Evolutionary conservation across 2,888 invertebrate genomes (phyloP).

Genomic region (Plebejus argus): DNA sequence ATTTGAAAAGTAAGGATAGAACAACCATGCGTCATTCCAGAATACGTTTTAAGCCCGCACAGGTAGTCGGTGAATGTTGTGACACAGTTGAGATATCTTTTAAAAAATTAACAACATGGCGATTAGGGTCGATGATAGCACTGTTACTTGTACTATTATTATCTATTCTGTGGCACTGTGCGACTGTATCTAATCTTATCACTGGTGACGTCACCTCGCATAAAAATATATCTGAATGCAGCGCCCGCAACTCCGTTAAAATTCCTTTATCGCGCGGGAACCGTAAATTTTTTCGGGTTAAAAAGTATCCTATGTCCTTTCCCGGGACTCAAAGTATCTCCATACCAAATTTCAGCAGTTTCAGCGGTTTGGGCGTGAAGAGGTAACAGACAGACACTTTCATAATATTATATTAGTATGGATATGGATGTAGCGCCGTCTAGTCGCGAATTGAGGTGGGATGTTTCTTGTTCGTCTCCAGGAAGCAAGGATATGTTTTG

Average conservation of each 20-base stretch:
- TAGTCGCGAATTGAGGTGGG: not conserved
- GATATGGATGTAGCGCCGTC: not conserved
- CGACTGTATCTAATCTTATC: slow-evolving; percentile 26
- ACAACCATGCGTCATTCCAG: not conserved
- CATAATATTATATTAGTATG: no score
- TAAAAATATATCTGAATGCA: slow-evolving; percentile 22
- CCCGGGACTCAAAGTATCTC: no score
- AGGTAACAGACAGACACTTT: no score
- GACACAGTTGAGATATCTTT: not conserved
- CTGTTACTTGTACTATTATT: no score
- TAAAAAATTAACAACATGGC: not conserved
- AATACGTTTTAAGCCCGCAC: not conserved
- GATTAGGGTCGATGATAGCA: slow-evolving; percentile 13
- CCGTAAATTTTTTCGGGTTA: no score
- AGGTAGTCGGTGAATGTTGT: not conserved
- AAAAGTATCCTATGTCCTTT: no score
- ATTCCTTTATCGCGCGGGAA: no score
- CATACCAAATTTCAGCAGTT: no score
- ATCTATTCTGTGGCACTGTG: no score
- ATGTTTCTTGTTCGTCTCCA: not conserved
- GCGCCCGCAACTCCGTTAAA: not conserved
- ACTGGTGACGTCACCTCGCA: slow-evolving; percentile 4
- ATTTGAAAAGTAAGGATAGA: not conserved
- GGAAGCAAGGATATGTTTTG: slow-evolving; percentile 6
- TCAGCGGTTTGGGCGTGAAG: no score